Base-by-base conservation (phyloP, 2,888 invertebrate species). In the Biston stratarius region DNA sequence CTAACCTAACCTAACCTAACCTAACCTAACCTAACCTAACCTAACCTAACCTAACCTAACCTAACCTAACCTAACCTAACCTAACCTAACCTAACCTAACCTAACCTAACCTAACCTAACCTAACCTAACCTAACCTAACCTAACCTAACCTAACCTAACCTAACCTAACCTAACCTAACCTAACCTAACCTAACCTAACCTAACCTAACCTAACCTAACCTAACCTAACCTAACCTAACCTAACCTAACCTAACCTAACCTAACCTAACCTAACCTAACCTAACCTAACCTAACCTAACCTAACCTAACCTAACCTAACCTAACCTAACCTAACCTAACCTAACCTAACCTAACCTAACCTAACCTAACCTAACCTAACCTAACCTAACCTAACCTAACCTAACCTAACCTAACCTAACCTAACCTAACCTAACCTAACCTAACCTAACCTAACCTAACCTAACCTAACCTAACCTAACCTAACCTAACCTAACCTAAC, bases 231-330 rank as follows among this genome's bases (percentile, higher is more conserved):
- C 48, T 49, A 48, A 40, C 48, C 49, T 49, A 33, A 38, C 49
- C 38, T 47, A 49, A 47, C 47, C 59, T 48, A 47, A 40, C 40
- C 34, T 48, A 34, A 48, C 56, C 67, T 53, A 61, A 61, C 61
- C 61, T 61, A 73, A 53, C 53, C 53, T 53, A 53, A 53, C 53
- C 53, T 53, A 53, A 53, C 53, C 72, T 71, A 72, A 71, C 73
- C 72, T 71, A 73, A 73, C 73, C 72, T 71, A 71, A 71, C 73
- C 73, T 71, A 72, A 74, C 76, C 74, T 72, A 73, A 73, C 76
- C 72, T 74, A 73, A 73, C 72, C 69, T 67, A 74, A 62, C 67
- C 71, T 57, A 67, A 60, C 70, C 56, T 67, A 67, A 67, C 67
- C 67, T 61, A 70, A 67, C 70, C 64, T 67, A 67, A 70, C 67